phyloP scores from a whole-genome alignment of 2,113 vertebrate species.

The Tragelaphus scriptus region DNA sequence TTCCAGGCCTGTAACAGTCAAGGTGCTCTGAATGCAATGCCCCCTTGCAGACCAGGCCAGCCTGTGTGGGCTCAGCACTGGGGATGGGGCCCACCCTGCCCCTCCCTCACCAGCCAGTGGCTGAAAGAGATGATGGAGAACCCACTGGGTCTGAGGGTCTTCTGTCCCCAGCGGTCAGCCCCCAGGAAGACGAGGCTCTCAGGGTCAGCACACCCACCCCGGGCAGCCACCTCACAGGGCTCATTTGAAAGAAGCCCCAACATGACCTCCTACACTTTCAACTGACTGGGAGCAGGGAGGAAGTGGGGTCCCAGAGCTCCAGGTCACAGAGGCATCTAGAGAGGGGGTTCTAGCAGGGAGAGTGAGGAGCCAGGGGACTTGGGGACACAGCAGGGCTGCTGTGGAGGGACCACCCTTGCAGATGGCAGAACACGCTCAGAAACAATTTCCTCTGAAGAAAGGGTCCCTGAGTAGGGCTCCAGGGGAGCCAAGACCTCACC shows the following conservation, averaged over 20 bases:
- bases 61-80: not conserved
- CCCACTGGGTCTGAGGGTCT: not conserved
- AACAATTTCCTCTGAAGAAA: not conserved
- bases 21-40: fast-evolving
- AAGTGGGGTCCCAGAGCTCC: not conserved
- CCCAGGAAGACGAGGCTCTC: not conserved
- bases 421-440: not conserved
- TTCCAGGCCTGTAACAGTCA: not conserved
- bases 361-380: not conserved
- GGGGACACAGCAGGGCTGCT: fast-evolving
- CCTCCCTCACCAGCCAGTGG: fast-evolving
- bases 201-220: not conserved
- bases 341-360: not conserved
- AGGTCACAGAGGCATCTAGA: not conserved
- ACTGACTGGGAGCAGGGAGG: not conserved
- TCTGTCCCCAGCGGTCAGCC: not conserved
- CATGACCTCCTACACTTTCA: not conserved
- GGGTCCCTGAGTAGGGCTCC: no score
- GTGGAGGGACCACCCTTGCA: not conserved
- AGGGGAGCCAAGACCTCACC: not conserved
- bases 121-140: not conserved
- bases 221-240: fast-evolving
- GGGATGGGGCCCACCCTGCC: not conserved
- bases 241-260: not conserved
- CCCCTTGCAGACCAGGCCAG: not conserved